These are phyloP conservation scores for Pogonocichla stellata DNA, from an alignment of 2,113 vertebrate genomes.

Conservation along the genomic window DNA sequence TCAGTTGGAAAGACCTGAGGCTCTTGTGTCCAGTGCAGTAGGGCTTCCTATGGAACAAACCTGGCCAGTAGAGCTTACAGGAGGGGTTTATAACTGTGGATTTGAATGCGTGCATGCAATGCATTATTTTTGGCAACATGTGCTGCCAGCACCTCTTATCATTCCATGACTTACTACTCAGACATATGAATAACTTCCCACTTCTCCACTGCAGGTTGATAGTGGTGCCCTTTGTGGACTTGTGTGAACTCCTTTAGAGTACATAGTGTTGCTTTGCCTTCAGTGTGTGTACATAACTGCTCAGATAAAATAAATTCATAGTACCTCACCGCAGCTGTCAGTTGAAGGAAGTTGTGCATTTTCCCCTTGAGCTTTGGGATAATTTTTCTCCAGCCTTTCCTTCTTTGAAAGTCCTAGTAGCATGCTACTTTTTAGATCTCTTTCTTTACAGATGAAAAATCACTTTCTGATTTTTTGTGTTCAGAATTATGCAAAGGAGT, in stretches of 20 bases:
- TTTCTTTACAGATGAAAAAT: neutral
- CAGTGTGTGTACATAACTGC: neutral
- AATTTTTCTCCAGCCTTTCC: neutral
- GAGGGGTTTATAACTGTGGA: neutral
- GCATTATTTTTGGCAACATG: neutral
- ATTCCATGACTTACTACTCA: neutral
- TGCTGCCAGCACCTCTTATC: neutral
- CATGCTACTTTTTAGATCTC: neutral
- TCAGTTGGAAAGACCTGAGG: neutral
- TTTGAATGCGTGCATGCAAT: neutral
- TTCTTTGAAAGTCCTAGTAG: neutral
- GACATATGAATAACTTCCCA: neutral
- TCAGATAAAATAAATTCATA: constrained; percentile 24
- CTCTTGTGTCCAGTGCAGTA: rapidly evolving
- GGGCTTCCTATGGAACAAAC: neutral
- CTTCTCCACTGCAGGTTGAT: neutral
- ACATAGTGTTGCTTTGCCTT: neutral
- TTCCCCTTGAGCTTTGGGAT: neutral
- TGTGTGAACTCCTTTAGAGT: neutral
- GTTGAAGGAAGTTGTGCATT: neutral
- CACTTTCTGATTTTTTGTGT: constrained; percentile 20
- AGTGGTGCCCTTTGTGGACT: neutral
- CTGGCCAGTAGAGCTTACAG: neutral
- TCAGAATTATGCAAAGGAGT: constrained; percentile 33
- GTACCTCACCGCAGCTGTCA: neutral